Evolutionary conservation across 2,797 vertebrate species (phyloP), one percentile per base, ranked within the genome.

Genomic region (Capromys pilorides): DNA sequence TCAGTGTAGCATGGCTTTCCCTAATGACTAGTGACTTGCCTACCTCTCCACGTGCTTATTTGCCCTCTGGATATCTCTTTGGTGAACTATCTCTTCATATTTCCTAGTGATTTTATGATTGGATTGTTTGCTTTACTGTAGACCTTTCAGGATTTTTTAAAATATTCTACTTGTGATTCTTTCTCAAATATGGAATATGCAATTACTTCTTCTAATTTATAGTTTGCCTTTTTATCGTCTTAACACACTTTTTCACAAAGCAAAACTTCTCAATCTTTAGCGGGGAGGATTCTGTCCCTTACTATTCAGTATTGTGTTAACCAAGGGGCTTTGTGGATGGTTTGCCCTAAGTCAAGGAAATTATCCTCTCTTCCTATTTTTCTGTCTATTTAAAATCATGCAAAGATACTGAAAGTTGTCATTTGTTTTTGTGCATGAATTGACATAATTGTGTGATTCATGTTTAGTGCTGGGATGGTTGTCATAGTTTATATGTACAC

Each of bases 91-190:
- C 59, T 78, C 62, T 83, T 82, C 33, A 4, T 80, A 26, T 67
- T 54, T 79, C 84, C 90, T 75, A 18, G n/a, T n/a, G 41, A 28
- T 93, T 87, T 84, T 84, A 87, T 83, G 54, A 80, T 33, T 71
- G 61, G 22, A 73, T 80, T 94, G 51, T 51, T 91, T 87, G 51
- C 67, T 54, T 93, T 61, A 73, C 22, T 39, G 14, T 36, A 62
- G 22, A 83, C 21, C 39, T 78, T 82, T 73, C 67, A 77, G n/a
- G 8, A 59, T 51, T 45, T 16, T 39, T 57, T 49, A 54, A 59
- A 80, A 80, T 26, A 61, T 13, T 41, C 16, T 82, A 54, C 19
- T 67, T 67, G 75, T 75, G 22, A 39, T 41, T 16, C 39, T 87
- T 90, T 77, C 8, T 22, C 28, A 36, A 78, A n/a, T 62, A 67